Conservation (phyloP, 2,797 vertebrate genomes). For the Gila robusta region DNA sequence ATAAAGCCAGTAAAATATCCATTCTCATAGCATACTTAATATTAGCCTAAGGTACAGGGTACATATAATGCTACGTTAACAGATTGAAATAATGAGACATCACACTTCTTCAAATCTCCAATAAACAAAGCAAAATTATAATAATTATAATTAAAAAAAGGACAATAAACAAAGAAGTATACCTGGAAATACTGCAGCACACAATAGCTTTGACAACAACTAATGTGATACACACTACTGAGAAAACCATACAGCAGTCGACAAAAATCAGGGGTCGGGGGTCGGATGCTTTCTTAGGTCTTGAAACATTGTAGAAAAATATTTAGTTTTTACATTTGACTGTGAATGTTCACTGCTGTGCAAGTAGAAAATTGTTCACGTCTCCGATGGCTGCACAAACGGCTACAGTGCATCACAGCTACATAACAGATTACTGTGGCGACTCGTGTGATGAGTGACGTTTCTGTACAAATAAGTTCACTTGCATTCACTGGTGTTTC, state of each 20-base stretch:
- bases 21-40: slow-evolving; percentile 98
- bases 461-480: slow-evolving; percentile 39
- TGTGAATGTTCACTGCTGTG: slow-evolving; percentile 63
- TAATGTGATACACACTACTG: slow-evolving; percentile 91
- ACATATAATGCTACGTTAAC: slow-evolving; percentile 93
- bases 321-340: slow-evolving; percentile 60
- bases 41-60: slow-evolving; percentile 94
- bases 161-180: slow-evolving; percentile 79
- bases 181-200: slow-evolving; percentile 94
- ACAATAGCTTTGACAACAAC: slow-evolving; percentile 90
- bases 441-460: slow-evolving; percentile 46
- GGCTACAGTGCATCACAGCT: slow-evolving; percentile 60
- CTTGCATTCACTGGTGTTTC: slow-evolving; percentile 32
- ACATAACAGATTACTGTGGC: slow-evolving; percentile 50
- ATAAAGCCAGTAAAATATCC: slow-evolving; percentile 99
- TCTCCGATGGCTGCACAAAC: slow-evolving; percentile 55
- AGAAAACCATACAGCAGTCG: slow-evolving; percentile 89
- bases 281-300: slow-evolving; percentile 84
- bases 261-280: slow-evolving; percentile 81
- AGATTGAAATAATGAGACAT: slow-evolving; percentile 87
- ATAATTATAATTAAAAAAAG: slow-evolving; percentile 73
- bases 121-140: slow-evolving; percentile 66
- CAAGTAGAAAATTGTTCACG: slow-evolving; percentile 59
- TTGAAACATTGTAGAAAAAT: slow-evolving; percentile 78
- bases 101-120: slow-evolving; percentile 78